These are phyloP conservation scores for Clarias fuscus DNA, from an alignment of 2,797 vertebrate genomes.

Conservation along the genomic window DNA sequence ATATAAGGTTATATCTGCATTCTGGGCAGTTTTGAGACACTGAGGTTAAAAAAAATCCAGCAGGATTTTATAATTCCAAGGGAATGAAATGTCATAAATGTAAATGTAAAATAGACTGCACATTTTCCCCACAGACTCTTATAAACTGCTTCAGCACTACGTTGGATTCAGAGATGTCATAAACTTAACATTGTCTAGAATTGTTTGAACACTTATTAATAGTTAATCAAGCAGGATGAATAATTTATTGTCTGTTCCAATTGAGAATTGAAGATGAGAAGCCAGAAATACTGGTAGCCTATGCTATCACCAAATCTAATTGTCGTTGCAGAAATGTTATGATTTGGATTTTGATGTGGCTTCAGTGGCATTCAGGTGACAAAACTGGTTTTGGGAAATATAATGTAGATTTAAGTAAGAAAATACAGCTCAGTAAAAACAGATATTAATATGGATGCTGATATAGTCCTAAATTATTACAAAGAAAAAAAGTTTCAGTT, in stretches of 20 bases:
- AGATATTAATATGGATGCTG: neutral
- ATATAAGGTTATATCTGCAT: too few relatives aligned
- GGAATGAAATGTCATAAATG: neutral
- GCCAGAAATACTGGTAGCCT: neutral
- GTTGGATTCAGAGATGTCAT: neutral
- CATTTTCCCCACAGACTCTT: neutral
- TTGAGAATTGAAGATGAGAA: neutral
- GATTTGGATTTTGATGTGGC: neutral
- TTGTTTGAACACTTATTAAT: slow-evolving; percentile 3
- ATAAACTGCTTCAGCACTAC: neutral
- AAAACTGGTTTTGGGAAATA: neutral
- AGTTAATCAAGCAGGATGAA: neutral
- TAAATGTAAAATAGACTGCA: neutral
- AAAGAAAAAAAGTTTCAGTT: neutral
- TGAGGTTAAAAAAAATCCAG: too few relatives aligned
- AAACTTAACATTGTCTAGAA: neutral
- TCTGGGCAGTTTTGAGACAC: too few relatives aligned
- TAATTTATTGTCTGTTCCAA: neutral
- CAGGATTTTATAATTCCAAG: too few relatives aligned
- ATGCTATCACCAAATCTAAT: neutral
- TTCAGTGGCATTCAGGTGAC: neutral
- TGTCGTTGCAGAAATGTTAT: neutral
- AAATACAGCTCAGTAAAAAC: neutral
- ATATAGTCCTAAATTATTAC: neutral
- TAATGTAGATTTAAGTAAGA: neutral